Base-by-base conservation (phyloP, 2,113 vertebrate genomes). In the Trichechus manatus region DNA sequence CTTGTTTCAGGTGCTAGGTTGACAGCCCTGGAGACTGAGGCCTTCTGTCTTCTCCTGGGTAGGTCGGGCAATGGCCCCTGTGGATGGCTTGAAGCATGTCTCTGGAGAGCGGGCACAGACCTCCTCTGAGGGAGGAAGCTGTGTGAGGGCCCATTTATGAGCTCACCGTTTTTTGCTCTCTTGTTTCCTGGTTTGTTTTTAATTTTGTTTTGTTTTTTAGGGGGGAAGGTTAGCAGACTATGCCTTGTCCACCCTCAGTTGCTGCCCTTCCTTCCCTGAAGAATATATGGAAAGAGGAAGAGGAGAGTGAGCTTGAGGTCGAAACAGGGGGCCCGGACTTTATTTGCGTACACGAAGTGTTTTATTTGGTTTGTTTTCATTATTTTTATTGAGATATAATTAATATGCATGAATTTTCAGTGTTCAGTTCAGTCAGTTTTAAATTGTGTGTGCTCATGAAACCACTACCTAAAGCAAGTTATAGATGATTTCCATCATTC, bases 1-100 rank as follows among this genome's bases (percentile, higher is more conserved):
- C 97, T 97, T 75, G 23, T 97, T 97, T 53, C 63, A 97, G 91
- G 85, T 44, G 6, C 95, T 68, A 80, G 93, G 95, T 53, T 97
- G 98, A 97, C 92, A 56, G 11, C 22, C 0, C 0, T 10, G 13
- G 94, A 97, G 96, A 79, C 96, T 86, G 95, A 92, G 92, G 87
- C 39, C 74, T 95, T 97, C 95, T 98, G 96, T 97, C 96, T 97
- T 85, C 31, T 8, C n/a, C 7, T 68, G 63, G 87, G 70, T 39
- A 42, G 31, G 33, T 27, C 1, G 0, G 13, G 78, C 75, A 23
- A 0, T 2, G 1, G 36, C 72, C 77, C 15, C 1, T 19, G 79
- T 72, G 50, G 33, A 39, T 87, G 64, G 27, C 39, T 64, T 6
- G 7, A 64, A 59, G 64, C 22, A 0, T n/a, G 39, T 36, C 77